Conservation (phyloP, 2,113 vertebrate species). For the Rhea americana region DNA sequence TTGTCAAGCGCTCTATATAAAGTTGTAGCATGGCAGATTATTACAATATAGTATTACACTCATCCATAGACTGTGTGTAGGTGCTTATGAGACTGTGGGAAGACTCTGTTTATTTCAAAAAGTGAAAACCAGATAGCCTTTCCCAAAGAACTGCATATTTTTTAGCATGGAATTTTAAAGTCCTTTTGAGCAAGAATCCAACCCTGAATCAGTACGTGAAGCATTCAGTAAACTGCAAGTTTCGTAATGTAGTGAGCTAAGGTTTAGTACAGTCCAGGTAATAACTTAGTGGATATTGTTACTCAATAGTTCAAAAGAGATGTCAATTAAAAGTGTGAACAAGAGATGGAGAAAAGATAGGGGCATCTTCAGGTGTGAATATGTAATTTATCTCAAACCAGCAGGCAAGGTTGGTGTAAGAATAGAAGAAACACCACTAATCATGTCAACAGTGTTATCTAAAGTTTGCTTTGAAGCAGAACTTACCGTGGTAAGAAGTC, state of each 20-base stretch:
- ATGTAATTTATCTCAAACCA: slow-evolving; percentile 25
- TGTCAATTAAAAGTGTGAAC: slow-evolving; percentile 52
- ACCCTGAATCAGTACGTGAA: neutral
- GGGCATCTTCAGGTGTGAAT: slow-evolving; percentile 47
- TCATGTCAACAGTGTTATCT: neutral
- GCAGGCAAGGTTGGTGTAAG: slow-evolving; percentile 22
- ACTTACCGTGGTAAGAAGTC: neutral
- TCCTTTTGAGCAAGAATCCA: neutral
- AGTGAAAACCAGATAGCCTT: neutral
- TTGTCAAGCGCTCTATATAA: neutral
- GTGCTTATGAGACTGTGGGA: neutral
- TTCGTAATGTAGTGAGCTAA: neutral
- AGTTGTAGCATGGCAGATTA: neutral
- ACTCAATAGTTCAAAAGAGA: slow-evolving; percentile 23
- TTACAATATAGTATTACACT: neutral
- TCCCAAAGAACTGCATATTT: accelerated
- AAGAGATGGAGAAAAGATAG: slow-evolving; percentile 33
- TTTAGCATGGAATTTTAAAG: neutral
- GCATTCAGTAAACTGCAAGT: neutral
- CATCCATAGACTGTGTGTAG: neutral
- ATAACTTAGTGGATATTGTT: neutral
- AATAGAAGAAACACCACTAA: slow-evolving; percentile 10
- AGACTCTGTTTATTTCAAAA: neutral
- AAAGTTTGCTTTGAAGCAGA: slow-evolving; percentile 15
- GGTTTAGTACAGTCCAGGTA: neutral